A percentile compares a stretch with the other conserved stretches of the same genome.
phyloP scores from a whole-genome alignment of 2,113 vertebrate species.

The Limnothrissa miodon region DNA sequence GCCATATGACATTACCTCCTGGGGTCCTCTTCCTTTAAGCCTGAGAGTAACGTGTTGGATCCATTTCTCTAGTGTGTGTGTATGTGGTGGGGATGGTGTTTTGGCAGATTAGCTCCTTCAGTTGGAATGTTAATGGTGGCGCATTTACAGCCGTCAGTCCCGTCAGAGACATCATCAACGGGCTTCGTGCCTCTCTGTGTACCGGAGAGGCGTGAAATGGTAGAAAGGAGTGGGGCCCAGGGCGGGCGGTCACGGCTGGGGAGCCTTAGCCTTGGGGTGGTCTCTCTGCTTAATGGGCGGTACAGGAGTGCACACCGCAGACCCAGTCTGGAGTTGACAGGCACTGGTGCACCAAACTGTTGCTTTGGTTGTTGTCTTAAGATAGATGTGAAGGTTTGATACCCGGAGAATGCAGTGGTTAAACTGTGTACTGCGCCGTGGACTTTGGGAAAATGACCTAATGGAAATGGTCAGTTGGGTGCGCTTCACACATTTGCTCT shows the following conservation, averaged over 20 bases:
- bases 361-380: too few species aligned
- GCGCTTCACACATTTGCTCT: not conserved
- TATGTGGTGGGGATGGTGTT: not conserved
- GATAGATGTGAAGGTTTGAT: not conserved
- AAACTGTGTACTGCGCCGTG: not conserved
- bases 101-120: not conserved
- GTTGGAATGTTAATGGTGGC: slow-evolving; percentile 7
- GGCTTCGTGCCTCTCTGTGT: slow-evolving; percentile 1
- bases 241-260: slow-evolving; percentile 1
- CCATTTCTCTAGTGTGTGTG: not conserved
- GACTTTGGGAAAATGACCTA: not conserved
- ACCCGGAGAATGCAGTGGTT: not conserved
- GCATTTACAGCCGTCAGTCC: not conserved
- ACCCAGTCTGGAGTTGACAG: not conserved
- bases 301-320: not conserved
- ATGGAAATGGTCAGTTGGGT: not conserved
- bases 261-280: not conserved
- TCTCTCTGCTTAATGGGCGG: not conserved
- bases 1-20: not conserved
- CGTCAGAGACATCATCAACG: not conserved
- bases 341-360: not conserved
- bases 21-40: not conserved
- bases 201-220: slow-evolving; percentile 6
- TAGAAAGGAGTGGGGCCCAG: not conserved
- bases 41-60: not conserved